Evolutionary conservation across 2,113 vertebrate genomes (phyloP), one percentile per base, ranked within the genome.

Genomic region (Leucopternis melanops): DNA sequence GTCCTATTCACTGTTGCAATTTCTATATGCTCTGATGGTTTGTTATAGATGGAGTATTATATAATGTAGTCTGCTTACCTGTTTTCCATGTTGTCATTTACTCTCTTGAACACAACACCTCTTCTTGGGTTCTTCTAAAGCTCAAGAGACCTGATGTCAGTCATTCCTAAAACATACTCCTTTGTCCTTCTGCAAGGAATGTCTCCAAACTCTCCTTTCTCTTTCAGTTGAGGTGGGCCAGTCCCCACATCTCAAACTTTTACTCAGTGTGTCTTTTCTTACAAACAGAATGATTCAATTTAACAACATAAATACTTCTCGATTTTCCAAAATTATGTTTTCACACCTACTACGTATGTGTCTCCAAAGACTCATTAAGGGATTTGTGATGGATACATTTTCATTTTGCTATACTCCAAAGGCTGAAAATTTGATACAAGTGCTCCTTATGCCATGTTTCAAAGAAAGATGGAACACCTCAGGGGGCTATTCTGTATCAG

Each of bases 91-190:
- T 70, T 89, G 15, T 85, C 57, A 34, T 72, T 52, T 91, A n/a
- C 25, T 84, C 27, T 67, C 82, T 69, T 77, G 59, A 86, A 36
- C 14, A 6, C 16, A 11, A 27, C 5, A 34, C 38, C 36, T 66
- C 91, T 94, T 82, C 84, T 88, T 86, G 62, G 19, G 72, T 88
- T 96, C 54, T 57, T 77, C 42, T 73, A 72, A 90, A 82, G 34
- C 83, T 92, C 82, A 87, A 83, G 84, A 90, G 58, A 88, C 36
- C 49, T 71, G 23, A 67, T 88, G 86, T 92, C 90, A 80, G 47
- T 96, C 62, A 78, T 90, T 90, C 77, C 79, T 95, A 83, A 97
- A 92, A 88, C 71, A 59, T 81, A 59, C 52, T 88, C 50, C 61
- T 80, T 89, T 89, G 42, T 96, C 42, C 50, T 94, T 90, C 94